Evolutionary conservation across 2,113 vertebrate species (phyloP), one percentile per base, ranked within the genome.

Genomic region (Alouatta palliata): DNA sequence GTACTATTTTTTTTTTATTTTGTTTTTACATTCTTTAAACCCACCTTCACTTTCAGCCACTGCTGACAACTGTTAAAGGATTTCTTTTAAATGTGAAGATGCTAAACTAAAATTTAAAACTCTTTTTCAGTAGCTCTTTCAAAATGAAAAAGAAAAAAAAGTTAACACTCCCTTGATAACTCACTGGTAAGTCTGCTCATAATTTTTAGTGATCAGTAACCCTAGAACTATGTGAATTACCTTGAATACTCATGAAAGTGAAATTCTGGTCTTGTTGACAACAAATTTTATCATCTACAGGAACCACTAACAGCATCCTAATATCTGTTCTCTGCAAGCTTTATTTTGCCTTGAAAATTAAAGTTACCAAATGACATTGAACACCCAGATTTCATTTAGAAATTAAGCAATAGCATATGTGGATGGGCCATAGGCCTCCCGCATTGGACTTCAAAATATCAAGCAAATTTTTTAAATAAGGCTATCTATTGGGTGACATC

Each of bases 341-440:
- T 94, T 95, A 75, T 87, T 87, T 90, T 52, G 30, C 49, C 77
- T 96, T 83, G 45, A 89, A 96, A 94, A 75, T 54, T 47, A n/a
- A 10, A 85, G 58, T 68, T 87, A 73, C 58, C 80, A 81, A 80
- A 37, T 90, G 1, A 56, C 73, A 86, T 16, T 70, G 76, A 47
- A 70, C 12, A 90, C 79, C 56, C 70, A 6, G 70, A 84, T 77
- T 90, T 87, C 16, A 84, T 90, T 84, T 70, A 77, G 37, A 75
- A 90, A 96, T 30, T 79, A 86, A 97, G 8, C 76, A 95, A 49
- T 75, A 54, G 58, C n/a, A 58, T 58, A 40, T 92, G 40, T 54
- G 35, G 70, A 32, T 47, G 82, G 16, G 79, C 81, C 81, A 84
- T 16, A 95, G 14, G 54, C 14, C 77, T 92, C 13, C 40, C 76